phyloP scores from a whole-genome alignment of 1,140 invertebrate species.

The Apis dorsata region DNA sequence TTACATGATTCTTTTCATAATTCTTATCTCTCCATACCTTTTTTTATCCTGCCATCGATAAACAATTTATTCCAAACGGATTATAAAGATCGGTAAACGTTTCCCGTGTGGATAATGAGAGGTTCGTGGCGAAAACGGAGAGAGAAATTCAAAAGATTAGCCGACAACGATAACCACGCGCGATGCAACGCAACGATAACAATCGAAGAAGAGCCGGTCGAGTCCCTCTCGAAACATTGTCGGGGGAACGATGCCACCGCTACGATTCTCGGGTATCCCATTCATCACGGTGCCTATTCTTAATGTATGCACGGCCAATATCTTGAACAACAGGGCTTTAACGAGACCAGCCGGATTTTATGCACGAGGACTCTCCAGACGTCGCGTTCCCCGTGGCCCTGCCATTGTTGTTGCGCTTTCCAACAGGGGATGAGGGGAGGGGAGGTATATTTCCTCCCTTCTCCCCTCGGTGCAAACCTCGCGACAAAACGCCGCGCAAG shows the following conservation, averaged over 20 bases:
- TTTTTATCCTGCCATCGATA: too few relatives aligned
- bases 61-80: too few relatives aligned
- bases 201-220: too few relatives aligned
- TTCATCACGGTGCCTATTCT: not conserved
- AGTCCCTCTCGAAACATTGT: not conserved
- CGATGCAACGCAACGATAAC: not conserved
- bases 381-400: slow-evolving; percentile 23
- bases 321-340: slow-evolving; percentile 44
- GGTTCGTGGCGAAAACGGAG: too few relatives aligned
- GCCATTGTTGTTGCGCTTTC: slow-evolving; percentile 40
- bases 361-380: slow-evolving; percentile 39
- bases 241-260: too few relatives aligned
- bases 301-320: slow-evolving; percentile 35
- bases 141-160: too few relatives aligned
- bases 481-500: slow-evolving; percentile 41
- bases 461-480: not conserved
- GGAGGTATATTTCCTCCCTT: not conserved
- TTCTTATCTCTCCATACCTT: too few relatives aligned
- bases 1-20: too few relatives aligned
- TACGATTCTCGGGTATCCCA: slow-evolving; percentile 1
- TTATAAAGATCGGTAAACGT: too few relatives aligned
- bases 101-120: too few relatives aligned
- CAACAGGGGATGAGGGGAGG: too few relatives aligned
- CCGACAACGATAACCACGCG: not conserved
- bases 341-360: slow-evolving; percentile 37